Evolutionary conservation across 2,113 vertebrate genomes (phyloP).

Genomic region (Notiomystis cincta): DNA sequence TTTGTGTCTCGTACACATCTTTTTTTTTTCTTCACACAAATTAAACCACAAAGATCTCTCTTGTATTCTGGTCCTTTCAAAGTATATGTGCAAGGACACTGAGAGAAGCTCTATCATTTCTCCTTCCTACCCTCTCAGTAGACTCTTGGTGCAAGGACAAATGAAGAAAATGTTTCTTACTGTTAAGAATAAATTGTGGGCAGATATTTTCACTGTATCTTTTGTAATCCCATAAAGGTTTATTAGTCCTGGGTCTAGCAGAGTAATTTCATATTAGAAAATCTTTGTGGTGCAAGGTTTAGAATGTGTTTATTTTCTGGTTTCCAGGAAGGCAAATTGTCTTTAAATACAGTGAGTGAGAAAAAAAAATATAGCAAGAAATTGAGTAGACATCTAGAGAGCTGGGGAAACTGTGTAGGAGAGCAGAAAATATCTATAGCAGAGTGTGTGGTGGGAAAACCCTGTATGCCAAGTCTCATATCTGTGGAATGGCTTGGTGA

Average conservation of each 20-base stretch:
- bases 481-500: not conserved
- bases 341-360: not conserved
- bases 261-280: not conserved
- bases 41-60: not conserved
- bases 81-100: not conserved
- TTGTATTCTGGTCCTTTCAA: not conserved
- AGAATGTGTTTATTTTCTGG: not conserved
- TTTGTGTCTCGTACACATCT: not conserved
- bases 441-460: not conserved
- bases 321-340: not conserved
- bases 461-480: not conserved
- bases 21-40: not conserved
- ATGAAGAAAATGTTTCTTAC: not conserved
- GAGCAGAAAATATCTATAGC: not conserved
- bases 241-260: not conserved
- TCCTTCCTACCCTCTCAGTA: not conserved
- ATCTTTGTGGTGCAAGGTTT: not conserved
- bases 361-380: not conserved
- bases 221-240: not conserved
- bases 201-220: not conserved
- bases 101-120: not conserved
- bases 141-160: not conserved
- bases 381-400: not conserved
- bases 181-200: not conserved
- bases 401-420: not conserved